phyloP scores from a whole-genome alignment of 2,888 invertebrate genomes.

The Cantharis rufa region DNA sequence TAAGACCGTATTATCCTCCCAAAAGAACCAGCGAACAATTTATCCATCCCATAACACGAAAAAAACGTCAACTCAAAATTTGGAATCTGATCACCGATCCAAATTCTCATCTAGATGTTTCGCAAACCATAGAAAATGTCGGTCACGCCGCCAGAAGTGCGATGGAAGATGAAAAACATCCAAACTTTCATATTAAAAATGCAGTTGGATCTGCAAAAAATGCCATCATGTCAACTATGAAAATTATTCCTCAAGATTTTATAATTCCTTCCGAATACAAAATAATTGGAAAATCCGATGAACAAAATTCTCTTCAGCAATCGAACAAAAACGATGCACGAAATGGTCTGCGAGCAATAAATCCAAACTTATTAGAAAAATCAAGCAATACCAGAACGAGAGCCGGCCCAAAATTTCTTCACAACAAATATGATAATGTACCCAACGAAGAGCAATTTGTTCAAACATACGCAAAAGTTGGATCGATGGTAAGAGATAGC shows the following conservation, averaged over 20 bases:
- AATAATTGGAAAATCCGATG: constrained; percentile 38
- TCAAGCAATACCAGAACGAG: background rate
- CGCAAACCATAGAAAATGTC: constrained; percentile 51
- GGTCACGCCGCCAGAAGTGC: constrained; percentile 48
- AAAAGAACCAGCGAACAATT: background rate
- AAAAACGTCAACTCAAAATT: constrained; percentile 8
- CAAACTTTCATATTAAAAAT: constrained; percentile 50
- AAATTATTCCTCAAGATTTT: constrained; percentile 49
- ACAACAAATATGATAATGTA: background rate
- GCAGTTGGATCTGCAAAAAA: constrained; percentile 50
- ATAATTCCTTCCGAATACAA: constrained; percentile 50
- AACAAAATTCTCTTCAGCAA: background rate
- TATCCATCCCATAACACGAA: background rate
- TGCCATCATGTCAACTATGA: constrained; percentile 47
- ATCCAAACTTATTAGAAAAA: background rate
- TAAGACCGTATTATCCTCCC: background rate
- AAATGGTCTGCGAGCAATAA: background rate
- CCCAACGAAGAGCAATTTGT: background rate
- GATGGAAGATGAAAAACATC: constrained; percentile 50
- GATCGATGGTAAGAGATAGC: constrained; percentile 47
- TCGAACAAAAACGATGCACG: background rate
- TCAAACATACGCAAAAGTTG: constrained; percentile 40
- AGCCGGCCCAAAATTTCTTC: background rate
- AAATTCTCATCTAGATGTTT: constrained; percentile 47
- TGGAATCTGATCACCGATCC: constrained; percentile 43